A percentile compares a stretch with the other conserved stretches of the same genome.
Evolutionary conservation across 1,140 invertebrate genomes (phyloP).

Genomic region (Battus philenor): DNA sequence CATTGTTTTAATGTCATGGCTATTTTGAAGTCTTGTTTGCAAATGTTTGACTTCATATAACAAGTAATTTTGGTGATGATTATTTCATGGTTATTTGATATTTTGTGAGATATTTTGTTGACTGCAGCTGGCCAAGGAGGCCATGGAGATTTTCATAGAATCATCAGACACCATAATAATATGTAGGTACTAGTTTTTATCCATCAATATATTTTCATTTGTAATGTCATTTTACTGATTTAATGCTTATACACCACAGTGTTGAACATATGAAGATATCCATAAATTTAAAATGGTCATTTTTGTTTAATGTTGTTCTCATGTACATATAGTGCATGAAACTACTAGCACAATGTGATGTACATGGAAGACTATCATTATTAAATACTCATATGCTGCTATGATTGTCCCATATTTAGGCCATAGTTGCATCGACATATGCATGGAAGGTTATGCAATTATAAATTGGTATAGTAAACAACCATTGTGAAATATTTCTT

Average conservation of each 20-base stretch:
- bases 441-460: slow-evolving; percentile 10
- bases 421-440: slow-evolving; percentile 11
- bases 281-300: neutral
- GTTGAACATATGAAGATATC: neutral
- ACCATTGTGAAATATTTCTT: slow-evolving; percentile 3
- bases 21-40: no score
- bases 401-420: neutral
- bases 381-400: neutral
- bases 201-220: neutral
- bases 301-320: slow-evolving; percentile 2
- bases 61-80: neutral
- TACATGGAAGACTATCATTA: no score
- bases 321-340: slow-evolving; percentile 13
- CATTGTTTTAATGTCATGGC: no score
- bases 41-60: no score
- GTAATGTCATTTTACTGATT: neutral
- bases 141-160: slow-evolving; percentile 22
- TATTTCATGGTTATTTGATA: slow-evolving; percentile 18
- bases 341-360: slow-evolving; percentile 1
- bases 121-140: slow-evolving; percentile 40
- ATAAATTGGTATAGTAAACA: neutral
- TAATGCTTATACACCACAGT: slow-evolving; percentile 23
- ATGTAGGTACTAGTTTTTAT: slow-evolving; percentile 39
- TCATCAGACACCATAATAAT: slow-evolving; percentile 37
- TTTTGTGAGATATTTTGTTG: slow-evolving; percentile 42